A percentile compares a stretch with the other conserved stretches of the same genome.
Evolutionary conservation across 2,113 vertebrate genomes (phyloP).

Genomic region (Menura novaehollandiae): DNA sequence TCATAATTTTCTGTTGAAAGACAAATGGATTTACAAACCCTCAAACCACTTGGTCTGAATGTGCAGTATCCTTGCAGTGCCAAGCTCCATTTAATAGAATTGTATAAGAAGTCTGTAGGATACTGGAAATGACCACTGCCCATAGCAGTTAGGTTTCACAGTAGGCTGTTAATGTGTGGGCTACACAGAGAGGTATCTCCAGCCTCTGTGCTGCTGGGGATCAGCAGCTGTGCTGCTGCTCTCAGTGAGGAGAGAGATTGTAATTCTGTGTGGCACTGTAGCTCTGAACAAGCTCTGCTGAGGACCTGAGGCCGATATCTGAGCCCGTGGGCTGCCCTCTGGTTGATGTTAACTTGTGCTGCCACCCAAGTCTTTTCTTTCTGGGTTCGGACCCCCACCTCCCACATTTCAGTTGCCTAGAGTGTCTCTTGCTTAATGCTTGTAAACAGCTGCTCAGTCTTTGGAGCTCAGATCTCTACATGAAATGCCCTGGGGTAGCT

Average conservation of each 20-base stretch:
- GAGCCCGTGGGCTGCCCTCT: neutral
- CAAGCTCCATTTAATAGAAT: neutral
- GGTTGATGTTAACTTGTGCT: neutral
- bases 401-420: neutral
- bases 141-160: rapidly evolving
- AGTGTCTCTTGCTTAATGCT: neutral
- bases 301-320: neutral
- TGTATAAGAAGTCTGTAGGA: rapidly evolving
- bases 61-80: neutral
- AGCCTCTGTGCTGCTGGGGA: neutral
- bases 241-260: neutral
- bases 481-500: neutral
- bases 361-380: neutral
- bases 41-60: neutral
- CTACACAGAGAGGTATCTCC: neutral
- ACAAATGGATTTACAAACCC: neutral
- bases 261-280: neutral
- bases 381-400: neutral
- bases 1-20: neutral
- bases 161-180: neutral
- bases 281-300: neutral
- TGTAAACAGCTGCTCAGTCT: neutral
- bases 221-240: too few relatives aligned
- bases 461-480: neutral
- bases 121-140: neutral